Percentiles rank a stretch among this genome's conserved stretches.
phyloP scores from a whole-genome alignment of 2,888 invertebrate genomes.

The Aphidoletes aphidimyza region DNA sequence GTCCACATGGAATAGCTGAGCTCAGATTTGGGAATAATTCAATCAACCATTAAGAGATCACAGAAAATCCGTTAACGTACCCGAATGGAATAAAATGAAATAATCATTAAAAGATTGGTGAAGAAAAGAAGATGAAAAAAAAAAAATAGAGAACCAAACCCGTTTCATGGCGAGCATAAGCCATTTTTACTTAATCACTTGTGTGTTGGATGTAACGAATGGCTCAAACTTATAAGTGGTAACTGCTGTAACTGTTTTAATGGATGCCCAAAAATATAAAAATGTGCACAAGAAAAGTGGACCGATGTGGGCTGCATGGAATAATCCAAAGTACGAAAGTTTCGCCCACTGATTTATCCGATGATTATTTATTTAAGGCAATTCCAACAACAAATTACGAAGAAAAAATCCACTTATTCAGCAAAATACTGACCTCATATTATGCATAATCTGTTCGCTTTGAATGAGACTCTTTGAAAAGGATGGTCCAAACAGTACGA shows the following conservation, averaged over 20 bases:
- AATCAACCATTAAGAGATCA: constrained; percentile 39
- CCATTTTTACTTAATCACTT: constrained; percentile 5
- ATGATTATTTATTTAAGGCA: background rate
- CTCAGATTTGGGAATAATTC: constrained; percentile 41
- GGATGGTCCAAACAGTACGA: no score
- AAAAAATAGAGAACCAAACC: background rate
- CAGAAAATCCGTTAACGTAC: background rate
- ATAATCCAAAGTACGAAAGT: background rate
- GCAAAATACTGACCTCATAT: background rate
- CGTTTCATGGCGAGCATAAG: background rate
- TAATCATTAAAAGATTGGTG: background rate
- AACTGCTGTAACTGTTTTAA: background rate
- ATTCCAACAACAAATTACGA: background rate
- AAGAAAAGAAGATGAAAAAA: background rate
- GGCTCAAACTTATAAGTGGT: background rate
- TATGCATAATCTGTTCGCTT: background rate
- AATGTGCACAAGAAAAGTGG: background rate
- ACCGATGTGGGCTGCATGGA: background rate
- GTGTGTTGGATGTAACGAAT: background rate
- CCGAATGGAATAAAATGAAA: background rate
- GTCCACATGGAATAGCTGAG: background rate
- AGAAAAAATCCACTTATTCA: background rate
- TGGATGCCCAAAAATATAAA: background rate
- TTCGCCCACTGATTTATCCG: background rate
- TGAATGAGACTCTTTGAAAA: no score